Percentiles rank a stretch among this genome's conserved stretches.
Evolutionary conservation across 2,888 invertebrate species (phyloP).

Genomic region (Megaustenia siamemsis): DNA sequence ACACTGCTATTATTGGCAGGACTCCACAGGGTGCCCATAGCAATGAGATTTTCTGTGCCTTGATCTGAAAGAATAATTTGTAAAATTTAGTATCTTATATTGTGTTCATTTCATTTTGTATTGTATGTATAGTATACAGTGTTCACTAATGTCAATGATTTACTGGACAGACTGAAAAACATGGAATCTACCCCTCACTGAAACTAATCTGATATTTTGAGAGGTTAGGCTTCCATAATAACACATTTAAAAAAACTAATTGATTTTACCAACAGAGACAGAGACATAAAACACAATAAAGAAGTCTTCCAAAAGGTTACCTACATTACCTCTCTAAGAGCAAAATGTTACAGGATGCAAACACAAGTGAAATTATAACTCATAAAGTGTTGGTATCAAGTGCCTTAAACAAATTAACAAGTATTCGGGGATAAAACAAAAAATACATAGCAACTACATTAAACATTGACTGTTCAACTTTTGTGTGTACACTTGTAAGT

Average conservation of each 20-base stretch:
- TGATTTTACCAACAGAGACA: background rate
- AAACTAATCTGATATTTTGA: background rate
- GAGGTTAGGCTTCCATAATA: background rate
- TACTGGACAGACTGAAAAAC: background rate
- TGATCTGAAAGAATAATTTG: constrained; percentile 60
- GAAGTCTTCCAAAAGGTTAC: no score
- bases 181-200: background rate
- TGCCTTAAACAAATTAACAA: no score
- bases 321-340: no score
- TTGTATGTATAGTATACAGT: background rate
- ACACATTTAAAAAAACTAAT: background rate
- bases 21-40: constrained; percentile 75
- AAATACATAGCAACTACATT: no score
- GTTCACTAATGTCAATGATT: background rate
- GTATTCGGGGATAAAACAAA: no score
- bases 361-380: no score
- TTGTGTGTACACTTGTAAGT: no score
- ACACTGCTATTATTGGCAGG: constrained; percentile 55
- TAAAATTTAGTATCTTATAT: background rate
- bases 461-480: no score
- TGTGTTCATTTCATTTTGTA: background rate
- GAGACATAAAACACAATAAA: no score
- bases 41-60: constrained; percentile 72
- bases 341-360: no score
- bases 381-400: no score